Conservation (phyloP, 2,113 vertebrate species). For the Nothoprocta pentlandii region DNA sequence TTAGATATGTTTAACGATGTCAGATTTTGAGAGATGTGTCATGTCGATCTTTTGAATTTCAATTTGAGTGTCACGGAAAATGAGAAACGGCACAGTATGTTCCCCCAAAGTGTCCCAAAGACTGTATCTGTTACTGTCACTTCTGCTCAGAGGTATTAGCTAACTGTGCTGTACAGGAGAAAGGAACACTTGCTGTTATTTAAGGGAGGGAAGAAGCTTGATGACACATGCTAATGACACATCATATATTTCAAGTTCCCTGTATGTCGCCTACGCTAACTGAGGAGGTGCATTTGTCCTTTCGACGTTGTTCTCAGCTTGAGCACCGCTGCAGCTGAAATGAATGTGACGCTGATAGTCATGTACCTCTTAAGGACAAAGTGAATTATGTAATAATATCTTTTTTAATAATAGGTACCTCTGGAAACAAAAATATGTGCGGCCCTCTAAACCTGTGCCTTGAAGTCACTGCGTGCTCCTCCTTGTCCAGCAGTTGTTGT, state of each 20-base stretch:
- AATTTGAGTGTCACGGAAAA: neutral
- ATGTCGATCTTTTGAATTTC: slow-evolving; percentile 13
- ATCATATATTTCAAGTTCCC: slow-evolving; percentile 65
- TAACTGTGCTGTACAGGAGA: slow-evolving; percentile 50
- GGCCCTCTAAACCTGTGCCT: neutral
- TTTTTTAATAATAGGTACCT: neutral
- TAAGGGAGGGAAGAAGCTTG: slow-evolving; percentile 60
- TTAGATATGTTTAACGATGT: slow-evolving; percentile 1
- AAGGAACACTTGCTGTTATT: slow-evolving; percentile 67
- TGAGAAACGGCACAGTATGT: slow-evolving; percentile 21
- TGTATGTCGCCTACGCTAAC: slow-evolving; percentile 56
- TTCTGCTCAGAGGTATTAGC: slow-evolving; percentile 53
- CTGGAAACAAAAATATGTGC: neutral
- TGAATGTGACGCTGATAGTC: slow-evolving; percentile 39
- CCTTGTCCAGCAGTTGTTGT: neutral
- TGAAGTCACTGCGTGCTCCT: neutral
- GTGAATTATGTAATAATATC: neutral
- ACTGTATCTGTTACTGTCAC: slow-evolving; percentile 36
- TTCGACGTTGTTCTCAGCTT: slow-evolving; percentile 38
- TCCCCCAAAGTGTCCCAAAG: slow-evolving; percentile 54
- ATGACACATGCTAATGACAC: slow-evolving; percentile 68
- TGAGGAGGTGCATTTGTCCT: slow-evolving; percentile 50
- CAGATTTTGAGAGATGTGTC: neutral
- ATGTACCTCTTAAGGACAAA: slow-evolving; percentile 36
- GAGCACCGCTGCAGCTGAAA: slow-evolving; percentile 7